Percentiles rank a stretch among this genome's conserved stretches.
Evolutionary conservation across 2,888 invertebrate species (phyloP).

Genomic region (Xanthia icteritia): DNA sequence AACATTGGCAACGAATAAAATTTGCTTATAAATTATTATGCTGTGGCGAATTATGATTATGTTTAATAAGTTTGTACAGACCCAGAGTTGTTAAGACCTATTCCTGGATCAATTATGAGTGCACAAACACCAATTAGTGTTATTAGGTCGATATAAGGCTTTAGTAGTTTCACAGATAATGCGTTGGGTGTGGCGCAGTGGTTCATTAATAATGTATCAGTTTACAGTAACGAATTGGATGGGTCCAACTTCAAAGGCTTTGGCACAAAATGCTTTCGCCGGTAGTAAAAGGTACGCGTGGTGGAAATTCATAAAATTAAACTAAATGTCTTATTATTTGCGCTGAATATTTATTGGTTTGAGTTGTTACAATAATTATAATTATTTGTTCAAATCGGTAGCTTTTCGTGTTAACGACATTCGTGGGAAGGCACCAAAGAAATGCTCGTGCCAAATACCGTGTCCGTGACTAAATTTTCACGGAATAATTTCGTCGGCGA

Average conservation of each 20-base stretch:
- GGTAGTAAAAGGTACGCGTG: constrained; percentile 54
- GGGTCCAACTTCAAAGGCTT: constrained; percentile 61
- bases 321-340: constrained; percentile 60
- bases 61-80: constrained; percentile 65
- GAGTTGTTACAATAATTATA: constrained; percentile 57
- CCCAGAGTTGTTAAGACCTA: constrained; percentile 61
- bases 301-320: constrained; percentile 62
- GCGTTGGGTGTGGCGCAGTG: constrained; percentile 64
- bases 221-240: constrained; percentile 64
- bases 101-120: constrained; percentile 61
- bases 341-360: constrained; percentile 46
- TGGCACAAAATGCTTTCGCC: constrained; percentile 61
- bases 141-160: constrained; percentile 64
- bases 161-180: constrained; percentile 63
- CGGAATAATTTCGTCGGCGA: constrained; percentile 68
- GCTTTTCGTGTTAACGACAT: constrained; percentile 67
- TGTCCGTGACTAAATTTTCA: constrained; percentile 72
- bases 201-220: constrained; percentile 73
- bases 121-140: constrained; percentile 64
- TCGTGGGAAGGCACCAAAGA: constrained; percentile 69
- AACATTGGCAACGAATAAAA: constrained; percentile 76
- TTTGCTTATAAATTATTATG: constrained; percentile 74
- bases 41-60: constrained; percentile 66
- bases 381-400: constrained; percentile 64
- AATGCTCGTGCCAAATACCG: constrained; percentile 71